A percentile compares a stretch with the other conserved stretches of the same genome.
Evolutionary conservation across 1,140 invertebrate genomes (phyloP).

Genomic region (Aleiodes sp.): DNA sequence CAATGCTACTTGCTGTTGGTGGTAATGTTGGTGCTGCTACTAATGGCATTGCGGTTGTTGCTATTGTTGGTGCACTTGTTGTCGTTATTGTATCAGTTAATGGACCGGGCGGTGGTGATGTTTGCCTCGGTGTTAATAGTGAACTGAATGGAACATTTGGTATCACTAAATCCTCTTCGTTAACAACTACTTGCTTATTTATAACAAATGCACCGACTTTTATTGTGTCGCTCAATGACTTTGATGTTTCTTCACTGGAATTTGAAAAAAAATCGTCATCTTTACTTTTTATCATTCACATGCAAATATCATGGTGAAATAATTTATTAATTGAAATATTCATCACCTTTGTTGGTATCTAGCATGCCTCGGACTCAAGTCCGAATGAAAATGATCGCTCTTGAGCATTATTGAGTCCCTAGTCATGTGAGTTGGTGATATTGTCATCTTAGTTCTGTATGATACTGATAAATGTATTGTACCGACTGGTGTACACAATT

Average conservation of each 20-base stretch:
- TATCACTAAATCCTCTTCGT: constrained; percentile 70
- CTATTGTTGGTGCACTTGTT: constrained; percentile 23
- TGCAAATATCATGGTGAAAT: constrained; percentile 17
- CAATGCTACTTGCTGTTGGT: constrained; percentile 31
- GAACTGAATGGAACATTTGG: constrained; percentile 77
- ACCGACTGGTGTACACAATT: constrained; percentile 84
- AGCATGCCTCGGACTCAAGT: constrained; percentile 75
- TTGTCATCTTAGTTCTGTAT: constrained; percentile 89
- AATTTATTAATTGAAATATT: too few relatives aligned
- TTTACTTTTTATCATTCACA: constrained; percentile 15
- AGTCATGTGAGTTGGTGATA: constrained; percentile 81
- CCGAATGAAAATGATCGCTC: constrained; percentile 88
- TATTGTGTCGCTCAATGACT: constrained; percentile 73
- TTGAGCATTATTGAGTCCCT: constrained; percentile 84
- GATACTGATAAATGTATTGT: constrained; percentile 81
- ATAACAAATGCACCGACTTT: constrained; percentile 78
- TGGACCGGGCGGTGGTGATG: constrained; percentile 53
- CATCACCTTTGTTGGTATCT: constrained; percentile 70
- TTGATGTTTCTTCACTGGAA: constrained; percentile 68
- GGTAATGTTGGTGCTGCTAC: constrained; percentile 41
- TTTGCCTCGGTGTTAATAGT: constrained; percentile 65
- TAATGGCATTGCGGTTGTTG: constrained; percentile 29
- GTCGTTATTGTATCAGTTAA: constrained; percentile 38
- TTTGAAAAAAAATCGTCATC: constrained; percentile 41
- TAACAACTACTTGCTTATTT: constrained; percentile 64